Percentiles rank a stretch among this genome's conserved stretches.
Conservation (phyloP, 1,140 invertebrate genomes). For the Atopsyche davidsoni region DNA sequence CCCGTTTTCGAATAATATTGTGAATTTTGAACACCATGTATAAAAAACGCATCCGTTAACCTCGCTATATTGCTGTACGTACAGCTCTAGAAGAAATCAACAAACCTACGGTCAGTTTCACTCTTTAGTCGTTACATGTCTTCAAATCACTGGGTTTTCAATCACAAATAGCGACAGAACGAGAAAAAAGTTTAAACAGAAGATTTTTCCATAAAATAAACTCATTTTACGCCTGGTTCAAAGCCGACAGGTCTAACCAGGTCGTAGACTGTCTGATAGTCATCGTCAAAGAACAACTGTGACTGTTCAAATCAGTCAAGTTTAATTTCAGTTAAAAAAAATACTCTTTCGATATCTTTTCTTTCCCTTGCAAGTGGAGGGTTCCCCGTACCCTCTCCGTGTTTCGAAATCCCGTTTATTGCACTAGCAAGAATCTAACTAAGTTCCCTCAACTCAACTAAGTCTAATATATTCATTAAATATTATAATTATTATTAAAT, state of each 20-base stretch:
- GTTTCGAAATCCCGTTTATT: background rate
- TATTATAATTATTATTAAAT: background rate
- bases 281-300: background rate
- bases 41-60: too few relatives aligned
- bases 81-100: too few relatives aligned
- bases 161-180: too few relatives aligned
- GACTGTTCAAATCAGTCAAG: background rate
- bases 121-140: too few relatives aligned
- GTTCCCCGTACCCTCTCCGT: background rate
- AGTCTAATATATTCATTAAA: background rate
- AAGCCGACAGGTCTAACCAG: background rate
- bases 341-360: background rate
- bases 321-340: background rate
- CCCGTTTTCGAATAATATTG: too few relatives aligned
- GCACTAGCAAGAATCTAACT: constrained; percentile 2
- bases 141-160: too few relatives aligned
- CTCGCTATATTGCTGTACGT: too few relatives aligned
- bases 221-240: too few relatives aligned
- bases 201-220: too few relatives aligned
- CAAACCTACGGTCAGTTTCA: too few relatives aligned
- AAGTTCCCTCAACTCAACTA: background rate
- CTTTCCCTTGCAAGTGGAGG: background rate
- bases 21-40: too few relatives aligned
- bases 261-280: background rate
- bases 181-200: too few relatives aligned